Evolutionary conservation across 1,140 invertebrate genomes (phyloP).

Genomic region (Acromyrmex charruanus): DNA sequence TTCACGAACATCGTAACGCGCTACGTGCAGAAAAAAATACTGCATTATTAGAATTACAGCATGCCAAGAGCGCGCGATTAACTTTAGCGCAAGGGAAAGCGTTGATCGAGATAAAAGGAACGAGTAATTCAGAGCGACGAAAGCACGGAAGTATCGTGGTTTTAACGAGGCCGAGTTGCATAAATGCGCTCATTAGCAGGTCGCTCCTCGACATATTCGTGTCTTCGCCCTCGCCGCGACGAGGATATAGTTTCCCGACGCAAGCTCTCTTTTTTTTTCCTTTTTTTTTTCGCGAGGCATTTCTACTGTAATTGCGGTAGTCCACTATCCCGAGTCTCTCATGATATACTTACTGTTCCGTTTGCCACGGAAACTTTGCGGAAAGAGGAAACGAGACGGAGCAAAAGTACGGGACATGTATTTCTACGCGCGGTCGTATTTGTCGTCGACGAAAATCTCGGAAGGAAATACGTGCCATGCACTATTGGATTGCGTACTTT

Average conservation of each 20-base stretch:
- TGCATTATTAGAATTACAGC: not conserved
- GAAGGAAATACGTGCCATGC: slow-evolving; percentile 18
- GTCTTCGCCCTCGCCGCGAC: slow-evolving; percentile 10
- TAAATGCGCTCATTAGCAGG: slow-evolving; percentile 48
- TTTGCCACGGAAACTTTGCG: slow-evolving; percentile 28
- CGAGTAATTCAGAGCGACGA: slow-evolving; percentile 32
- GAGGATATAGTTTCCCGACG: not conserved
- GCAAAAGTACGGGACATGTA: not conserved
- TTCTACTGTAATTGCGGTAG: slow-evolving; percentile 19
- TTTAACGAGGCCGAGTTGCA: slow-evolving; percentile 26
- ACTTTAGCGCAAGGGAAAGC: not conserved
- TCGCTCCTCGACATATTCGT: not conserved
- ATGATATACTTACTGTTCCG: slow-evolving; percentile 42
- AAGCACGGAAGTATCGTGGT: slow-evolving; percentile 1
- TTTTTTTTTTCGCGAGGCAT: not conserved
- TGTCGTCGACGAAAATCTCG: not conserved
- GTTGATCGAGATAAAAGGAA: slow-evolving; percentile 31
- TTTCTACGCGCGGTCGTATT: slow-evolving; percentile 13
- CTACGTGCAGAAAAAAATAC: not conserved
- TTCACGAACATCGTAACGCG: not conserved
- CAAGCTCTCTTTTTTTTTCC: not conserved
- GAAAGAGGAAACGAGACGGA: slow-evolving; percentile 4
- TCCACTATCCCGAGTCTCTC: slow-evolving; percentile 1
- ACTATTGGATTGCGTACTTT: not conserved
- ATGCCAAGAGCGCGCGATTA: slow-evolving; percentile 37